These are phyloP conservation scores for Lithophane socia DNA, from an alignment of 2,888 invertebrate species.

Conservation along the genomic window DNA sequence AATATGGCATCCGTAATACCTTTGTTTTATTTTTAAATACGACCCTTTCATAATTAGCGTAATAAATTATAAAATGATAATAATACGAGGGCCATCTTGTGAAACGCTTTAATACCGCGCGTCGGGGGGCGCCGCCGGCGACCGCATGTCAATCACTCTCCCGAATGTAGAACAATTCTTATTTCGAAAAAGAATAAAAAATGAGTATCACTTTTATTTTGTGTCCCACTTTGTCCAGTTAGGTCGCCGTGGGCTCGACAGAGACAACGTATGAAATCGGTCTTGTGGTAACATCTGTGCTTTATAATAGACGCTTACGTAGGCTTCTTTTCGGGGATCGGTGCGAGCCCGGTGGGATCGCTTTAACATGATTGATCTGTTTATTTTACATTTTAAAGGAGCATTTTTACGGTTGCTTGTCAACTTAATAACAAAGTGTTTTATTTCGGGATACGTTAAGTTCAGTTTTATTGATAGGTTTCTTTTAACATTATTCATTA, in stretches of 20 bases:
- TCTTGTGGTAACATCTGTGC: constrained; percentile 89
- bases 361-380: constrained; percentile 91
- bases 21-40: constrained; percentile 89
- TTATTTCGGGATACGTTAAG: constrained; percentile 89
- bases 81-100: constrained; percentile 88
- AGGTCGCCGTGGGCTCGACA: constrained; percentile 72
- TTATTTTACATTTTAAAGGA: constrained; percentile 91
- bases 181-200: constrained; percentile 88
- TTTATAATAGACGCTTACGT: constrained; percentile 90
- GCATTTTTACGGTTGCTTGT: constrained; percentile 91
- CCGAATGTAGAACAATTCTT: constrained; percentile 89
- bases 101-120: constrained; percentile 85
- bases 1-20: constrained; percentile 85
- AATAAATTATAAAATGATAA: constrained; percentile 91
- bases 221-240: constrained; percentile 77
- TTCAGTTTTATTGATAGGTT: constrained; percentile 90
- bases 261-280: constrained; percentile 81
- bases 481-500: constrained; percentile 87
- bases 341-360: constrained; percentile 89
- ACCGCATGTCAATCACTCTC: constrained; percentile 90
- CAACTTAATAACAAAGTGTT: constrained; percentile 91
- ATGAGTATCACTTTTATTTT: constrained; percentile 87
- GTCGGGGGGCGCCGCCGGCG: constrained; percentile 87
- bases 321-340: constrained; percentile 90
- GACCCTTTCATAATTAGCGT: constrained; percentile 89